phyloP scores from a whole-genome alignment of 2,888 invertebrate species.

The Gisinianus flammeolus region DNA sequence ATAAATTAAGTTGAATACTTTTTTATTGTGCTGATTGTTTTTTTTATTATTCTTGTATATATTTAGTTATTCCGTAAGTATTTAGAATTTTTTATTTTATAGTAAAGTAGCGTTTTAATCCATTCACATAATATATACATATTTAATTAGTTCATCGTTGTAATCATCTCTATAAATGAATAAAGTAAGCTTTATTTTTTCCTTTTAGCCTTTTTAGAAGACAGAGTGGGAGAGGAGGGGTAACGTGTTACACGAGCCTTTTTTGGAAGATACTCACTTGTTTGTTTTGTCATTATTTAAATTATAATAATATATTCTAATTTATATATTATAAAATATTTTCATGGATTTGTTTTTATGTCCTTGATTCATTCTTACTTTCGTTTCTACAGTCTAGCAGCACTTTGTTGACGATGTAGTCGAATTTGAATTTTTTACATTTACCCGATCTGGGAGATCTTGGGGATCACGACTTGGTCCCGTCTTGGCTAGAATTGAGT shows the following conservation, averaged over 20 bases:
- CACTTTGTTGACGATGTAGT: slow-evolving; percentile 22
- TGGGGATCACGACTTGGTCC: slow-evolving; percentile 71
- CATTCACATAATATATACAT: too few relatives aligned
- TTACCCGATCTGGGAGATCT: slow-evolving; percentile 48
- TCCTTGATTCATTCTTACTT: not conserved
- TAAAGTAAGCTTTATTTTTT: too few relatives aligned
- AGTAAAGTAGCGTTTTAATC: too few relatives aligned
- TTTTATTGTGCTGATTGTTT: too few relatives aligned
- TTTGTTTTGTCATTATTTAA: too few relatives aligned
- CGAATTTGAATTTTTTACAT: slow-evolving; percentile 28
- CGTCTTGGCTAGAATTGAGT: slow-evolving; percentile 92
- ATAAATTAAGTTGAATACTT: too few relatives aligned
- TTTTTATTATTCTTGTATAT: too few relatives aligned
- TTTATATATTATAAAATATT: slow-evolving; percentile 10
- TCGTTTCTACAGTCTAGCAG: slow-evolving; percentile 32
- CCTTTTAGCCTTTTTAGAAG: not conserved
- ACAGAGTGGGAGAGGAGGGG: slow-evolving; percentile 7
- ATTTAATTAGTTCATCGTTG: too few relatives aligned
- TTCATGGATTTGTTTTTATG: slow-evolving; percentile 11
- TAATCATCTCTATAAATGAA: too few relatives aligned
- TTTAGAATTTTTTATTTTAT: too few relatives aligned
- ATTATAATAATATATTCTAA: not conserved
- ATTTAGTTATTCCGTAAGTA: too few relatives aligned
- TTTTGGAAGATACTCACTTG: slow-evolving; percentile 25
- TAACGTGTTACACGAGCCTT: slow-evolving; percentile 32